A percentile compares a stretch with the other conserved stretches of the same genome.
Conservation (phyloP, 2,797 vertebrate species). For the Chrysolophus pictus region DNA sequence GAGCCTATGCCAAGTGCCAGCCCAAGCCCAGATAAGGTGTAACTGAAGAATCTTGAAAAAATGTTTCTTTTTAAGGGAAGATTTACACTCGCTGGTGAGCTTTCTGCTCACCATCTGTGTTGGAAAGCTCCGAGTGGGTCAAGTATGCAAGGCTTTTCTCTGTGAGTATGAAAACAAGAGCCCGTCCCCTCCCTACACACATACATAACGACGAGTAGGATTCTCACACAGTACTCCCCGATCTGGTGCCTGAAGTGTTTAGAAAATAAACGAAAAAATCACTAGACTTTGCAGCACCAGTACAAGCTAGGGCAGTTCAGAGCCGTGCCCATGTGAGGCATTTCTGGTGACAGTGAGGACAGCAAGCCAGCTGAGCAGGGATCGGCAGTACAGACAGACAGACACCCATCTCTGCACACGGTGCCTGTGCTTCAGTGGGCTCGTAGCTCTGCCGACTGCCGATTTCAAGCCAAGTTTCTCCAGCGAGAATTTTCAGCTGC, state of each 20-base stretch:
- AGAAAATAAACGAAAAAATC: not conserved
- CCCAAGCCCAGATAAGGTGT: not conserved
- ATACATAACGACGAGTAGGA: not conserved
- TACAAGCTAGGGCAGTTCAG: not conserved
- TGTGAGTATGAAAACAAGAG: not conserved
- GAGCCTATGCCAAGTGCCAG: not conserved
- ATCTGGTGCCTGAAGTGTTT: not conserved
- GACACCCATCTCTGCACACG: not conserved
- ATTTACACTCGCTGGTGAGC: not conserved
- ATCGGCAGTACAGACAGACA: not conserved
- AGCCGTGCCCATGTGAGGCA: not conserved
- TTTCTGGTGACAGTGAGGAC: too few relatives aligned
- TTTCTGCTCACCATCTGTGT: slow-evolving; percentile 7
- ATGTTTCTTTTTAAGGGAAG: not conserved
- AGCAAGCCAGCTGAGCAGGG: not conserved
- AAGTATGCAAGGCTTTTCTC: not conserved
- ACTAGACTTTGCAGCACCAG: not conserved
- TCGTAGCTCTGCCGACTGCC: not conserved
- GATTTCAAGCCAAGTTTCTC: not conserved
- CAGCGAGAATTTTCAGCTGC: not conserved
- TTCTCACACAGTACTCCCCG: not conserved
- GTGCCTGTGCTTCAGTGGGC: accelerated
- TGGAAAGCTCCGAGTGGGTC: slow-evolving; percentile 21
- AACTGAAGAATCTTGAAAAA: not conserved
- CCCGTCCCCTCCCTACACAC: not conserved